A percentile compares a stretch with the other conserved stretches of the same genome.
Conservation (phyloP, 1,140 invertebrate genomes). For the Lamellibrachia luymesi region DNA sequence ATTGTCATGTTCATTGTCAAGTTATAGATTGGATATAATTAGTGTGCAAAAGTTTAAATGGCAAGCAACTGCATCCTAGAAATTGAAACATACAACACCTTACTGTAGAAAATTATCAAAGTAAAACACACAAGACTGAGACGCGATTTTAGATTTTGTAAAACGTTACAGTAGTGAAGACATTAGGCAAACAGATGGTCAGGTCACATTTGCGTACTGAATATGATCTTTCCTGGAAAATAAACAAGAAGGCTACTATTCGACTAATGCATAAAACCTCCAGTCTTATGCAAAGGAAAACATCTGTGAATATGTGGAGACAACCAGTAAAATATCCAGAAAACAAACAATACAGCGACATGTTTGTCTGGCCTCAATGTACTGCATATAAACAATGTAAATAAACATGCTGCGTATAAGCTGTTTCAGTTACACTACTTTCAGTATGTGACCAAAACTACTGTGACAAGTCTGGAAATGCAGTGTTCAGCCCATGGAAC, state of each 20-base stretch:
- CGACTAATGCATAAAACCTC: not conserved
- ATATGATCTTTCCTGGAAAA: constrained; percentile 1
- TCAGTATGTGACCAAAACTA: not conserved
- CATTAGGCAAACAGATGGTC: not conserved
- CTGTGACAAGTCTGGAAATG: not conserved
- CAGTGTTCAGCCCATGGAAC: not conserved
- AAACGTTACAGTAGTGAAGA: not conserved
- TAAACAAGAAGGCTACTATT: not conserved
- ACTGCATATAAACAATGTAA: not conserved
- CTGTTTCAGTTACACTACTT: not conserved
- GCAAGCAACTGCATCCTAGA: not conserved
- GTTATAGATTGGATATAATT: not conserved
- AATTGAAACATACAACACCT: not conserved
- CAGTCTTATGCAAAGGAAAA: not conserved
- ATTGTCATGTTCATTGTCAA: not conserved
- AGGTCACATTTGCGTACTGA: constrained; percentile 4
- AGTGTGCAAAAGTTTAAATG: not conserved
- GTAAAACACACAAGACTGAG: not conserved
- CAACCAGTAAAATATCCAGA: not conserved
- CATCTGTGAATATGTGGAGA: not conserved
- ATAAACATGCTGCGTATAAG: not conserved
- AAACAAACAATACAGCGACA: not conserved
- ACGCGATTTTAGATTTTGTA: not conserved
- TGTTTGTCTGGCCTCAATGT: not conserved
- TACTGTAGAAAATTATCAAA: not conserved